phyloP scores from a whole-genome alignment of 2,113 vertebrate genomes.

The Brienomyrus brachyistius region DNA sequence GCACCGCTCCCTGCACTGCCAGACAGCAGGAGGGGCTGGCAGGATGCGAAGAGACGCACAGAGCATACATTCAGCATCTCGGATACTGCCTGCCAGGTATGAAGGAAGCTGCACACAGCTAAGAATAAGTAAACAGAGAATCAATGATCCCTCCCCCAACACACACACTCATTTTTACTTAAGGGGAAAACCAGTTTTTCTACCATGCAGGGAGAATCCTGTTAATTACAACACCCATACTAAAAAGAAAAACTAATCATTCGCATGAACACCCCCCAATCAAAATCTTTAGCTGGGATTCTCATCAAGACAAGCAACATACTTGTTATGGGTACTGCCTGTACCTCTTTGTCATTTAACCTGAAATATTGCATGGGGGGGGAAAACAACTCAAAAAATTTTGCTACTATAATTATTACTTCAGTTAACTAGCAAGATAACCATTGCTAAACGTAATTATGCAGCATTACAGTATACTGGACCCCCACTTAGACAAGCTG shows the following conservation, averaged over 20 bases:
- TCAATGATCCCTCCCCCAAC: not conserved
- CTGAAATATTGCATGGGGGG: not conserved
- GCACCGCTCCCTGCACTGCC: not conserved
- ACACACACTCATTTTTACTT: conserved; percentile 19
- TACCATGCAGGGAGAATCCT: not conserved
- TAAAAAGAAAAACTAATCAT: not conserved
- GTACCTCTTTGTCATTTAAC: not conserved
- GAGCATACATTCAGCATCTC: not conserved
- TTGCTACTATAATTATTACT: not conserved
- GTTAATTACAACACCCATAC: not conserved
- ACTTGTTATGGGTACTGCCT: not conserved
- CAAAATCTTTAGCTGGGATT: not conserved
- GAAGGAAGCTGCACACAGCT: not conserved
- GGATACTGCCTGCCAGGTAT: not conserved
- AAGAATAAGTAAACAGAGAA: not conserved
- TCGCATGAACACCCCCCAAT: not conserved
- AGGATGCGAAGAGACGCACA: not conserved
- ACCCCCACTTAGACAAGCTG: not conserved
- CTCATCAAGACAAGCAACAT: not conserved
- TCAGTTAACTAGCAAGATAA: not conserved
- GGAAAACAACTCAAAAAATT: not conserved
- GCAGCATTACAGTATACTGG: not conserved
- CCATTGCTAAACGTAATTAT: not conserved
- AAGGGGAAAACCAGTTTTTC: conserved; percentile 19
- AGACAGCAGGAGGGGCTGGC: not conserved